phyloP scores from a whole-genome alignment of 2,113 vertebrate genomes.

The Stercorarius parasiticus region DNA sequence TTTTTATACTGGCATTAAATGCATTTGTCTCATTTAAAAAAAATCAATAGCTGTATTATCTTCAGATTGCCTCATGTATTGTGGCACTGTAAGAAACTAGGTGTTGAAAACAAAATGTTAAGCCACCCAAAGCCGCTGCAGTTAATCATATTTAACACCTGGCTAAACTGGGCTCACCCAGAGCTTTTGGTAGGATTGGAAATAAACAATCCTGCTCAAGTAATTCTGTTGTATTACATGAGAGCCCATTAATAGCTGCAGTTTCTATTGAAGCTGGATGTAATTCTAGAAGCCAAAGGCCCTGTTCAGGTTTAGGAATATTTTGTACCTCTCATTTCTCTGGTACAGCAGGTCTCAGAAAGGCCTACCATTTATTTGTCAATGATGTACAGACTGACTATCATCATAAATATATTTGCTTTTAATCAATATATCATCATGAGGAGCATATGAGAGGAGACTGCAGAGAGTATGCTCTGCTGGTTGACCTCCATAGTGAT shows the following conservation, averaged over 20 bases:
- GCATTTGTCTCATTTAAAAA: neutral
- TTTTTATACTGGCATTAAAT: neutral
- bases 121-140: slow-evolving; percentile 1
- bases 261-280: neutral
- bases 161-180: neutral
- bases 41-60: neutral
- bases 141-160: slow-evolving; percentile 36
- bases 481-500: neutral
- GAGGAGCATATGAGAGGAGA: neutral
- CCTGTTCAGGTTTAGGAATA: neutral
- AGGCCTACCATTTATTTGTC: neutral
- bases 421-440: neutral
- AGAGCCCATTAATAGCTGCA: neutral
- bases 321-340: neutral
- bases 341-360: neutral
- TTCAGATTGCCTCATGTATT: neutral
- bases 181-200: neutral
- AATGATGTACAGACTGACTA: neutral
- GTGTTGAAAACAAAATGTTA: slow-evolving; percentile 37
- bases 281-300: neutral
- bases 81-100: neutral
- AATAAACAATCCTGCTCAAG: neutral
- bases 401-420: neutral
- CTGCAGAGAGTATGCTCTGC: neutral
- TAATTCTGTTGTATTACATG: neutral